phyloP scores from a whole-genome alignment of 2,113 vertebrate genomes.

The Onychostoma macrolepis region DNA sequence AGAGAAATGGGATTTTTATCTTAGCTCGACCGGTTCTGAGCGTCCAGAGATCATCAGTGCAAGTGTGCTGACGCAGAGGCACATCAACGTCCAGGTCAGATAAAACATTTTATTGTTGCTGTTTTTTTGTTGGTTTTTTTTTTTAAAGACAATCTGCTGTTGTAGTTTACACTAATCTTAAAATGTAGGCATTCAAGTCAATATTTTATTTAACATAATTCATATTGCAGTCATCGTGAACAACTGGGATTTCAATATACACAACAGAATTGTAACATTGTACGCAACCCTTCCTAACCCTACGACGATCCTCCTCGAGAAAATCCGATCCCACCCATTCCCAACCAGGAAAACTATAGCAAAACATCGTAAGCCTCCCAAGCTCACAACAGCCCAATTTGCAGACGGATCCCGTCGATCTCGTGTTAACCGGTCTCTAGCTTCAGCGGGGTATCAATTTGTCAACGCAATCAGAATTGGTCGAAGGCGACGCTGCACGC shows the following conservation, averaged over 20 bases:
- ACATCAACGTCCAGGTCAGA: constrained; percentile 1
- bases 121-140: background rate
- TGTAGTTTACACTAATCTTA: constrained; percentile 41
- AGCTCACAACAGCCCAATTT: constrained; percentile 45
- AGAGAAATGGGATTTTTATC: too few species aligned
- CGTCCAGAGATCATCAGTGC: background rate
- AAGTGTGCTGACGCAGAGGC: background rate
- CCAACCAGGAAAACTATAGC: constrained; percentile 47
- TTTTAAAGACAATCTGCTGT: constrained; percentile 14
- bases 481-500: constrained; percentile 10
- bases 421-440: constrained; percentile 24
- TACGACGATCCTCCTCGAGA: constrained; percentile 52
- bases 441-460: background rate
- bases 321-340: constrained; percentile 36
- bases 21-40: too few species aligned
- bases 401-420: constrained; percentile 37
- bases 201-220: constrained; percentile 83
- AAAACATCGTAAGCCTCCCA: constrained; percentile 54
- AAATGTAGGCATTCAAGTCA: constrained; percentile 71
- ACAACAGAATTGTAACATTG: constrained; percentile 74
- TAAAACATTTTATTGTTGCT: constrained; percentile 18
- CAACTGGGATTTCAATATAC: constrained; percentile 79
- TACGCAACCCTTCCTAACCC: constrained; percentile 50
- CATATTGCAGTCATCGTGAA: constrained; percentile 81
- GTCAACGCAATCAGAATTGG: constrained; percentile 15